phyloP scores from a whole-genome alignment of 2,888 invertebrate species.

The Sphecodes monilicornis region DNA sequence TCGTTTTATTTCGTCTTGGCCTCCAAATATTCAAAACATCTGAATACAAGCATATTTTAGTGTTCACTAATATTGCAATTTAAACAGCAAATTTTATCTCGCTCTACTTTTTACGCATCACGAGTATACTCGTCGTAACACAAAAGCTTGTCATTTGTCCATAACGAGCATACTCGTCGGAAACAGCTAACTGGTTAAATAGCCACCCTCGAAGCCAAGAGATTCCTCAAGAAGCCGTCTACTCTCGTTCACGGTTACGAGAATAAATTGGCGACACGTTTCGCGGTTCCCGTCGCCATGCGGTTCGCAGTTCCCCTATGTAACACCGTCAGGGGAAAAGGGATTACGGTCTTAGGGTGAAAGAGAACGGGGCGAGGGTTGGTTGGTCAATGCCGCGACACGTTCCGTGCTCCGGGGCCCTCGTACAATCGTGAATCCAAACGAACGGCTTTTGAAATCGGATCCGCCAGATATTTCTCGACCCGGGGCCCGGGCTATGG shows the following conservation, averaged over 20 bases:
- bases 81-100: too few relatives aligned
- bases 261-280: conserved; percentile 40
- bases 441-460: conserved; percentile 82
- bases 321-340: conserved; percentile 36
- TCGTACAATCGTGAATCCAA: conserved; percentile 74
- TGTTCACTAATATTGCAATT: too few relatives aligned
- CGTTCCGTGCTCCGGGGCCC: conserved; percentile 50
- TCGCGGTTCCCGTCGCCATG: background rate
- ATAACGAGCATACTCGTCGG: too few relatives aligned
- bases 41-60: too few relatives aligned
- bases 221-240: background rate
- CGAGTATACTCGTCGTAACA: too few relatives aligned
- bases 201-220: background rate
- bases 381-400: conserved; percentile 59
- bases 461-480: conserved; percentile 80
- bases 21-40: too few relatives aligned
- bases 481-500: conserved; percentile 65
- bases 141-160: too few relatives aligned
- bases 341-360: conserved; percentile 53
- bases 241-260: conserved; percentile 21
- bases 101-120: too few relatives aligned
- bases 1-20: too few relatives aligned
- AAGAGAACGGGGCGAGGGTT: conserved; percentile 55
- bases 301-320: conserved; percentile 9
- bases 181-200: too few relatives aligned